Percentiles rank a stretch among this genome's conserved stretches.
Conservation (phyloP, 2,113 vertebrate genomes). For the Salvelinus fontinalis region DNA sequence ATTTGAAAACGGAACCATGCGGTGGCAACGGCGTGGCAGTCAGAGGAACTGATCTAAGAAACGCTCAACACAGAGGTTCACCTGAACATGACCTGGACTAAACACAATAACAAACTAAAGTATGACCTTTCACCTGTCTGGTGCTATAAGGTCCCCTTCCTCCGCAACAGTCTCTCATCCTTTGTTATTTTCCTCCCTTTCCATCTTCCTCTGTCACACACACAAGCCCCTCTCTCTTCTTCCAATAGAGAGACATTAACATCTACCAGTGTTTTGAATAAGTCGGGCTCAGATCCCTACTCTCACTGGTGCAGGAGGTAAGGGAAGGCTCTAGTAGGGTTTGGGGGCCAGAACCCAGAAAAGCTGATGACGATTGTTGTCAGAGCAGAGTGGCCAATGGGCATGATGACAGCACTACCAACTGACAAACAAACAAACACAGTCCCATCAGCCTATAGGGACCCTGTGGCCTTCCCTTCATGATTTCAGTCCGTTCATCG, state of each 20-base stretch:
- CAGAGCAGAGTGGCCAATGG: neutral
- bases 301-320: neutral
- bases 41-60: slow-evolving; percentile 4
- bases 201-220: slow-evolving; percentile 10
- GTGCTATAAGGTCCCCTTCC: slow-evolving; percentile 13
- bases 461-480: slow-evolving; percentile 18
- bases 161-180: neutral
- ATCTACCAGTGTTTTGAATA: no score
- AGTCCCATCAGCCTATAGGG: neutral
- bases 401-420: neutral
- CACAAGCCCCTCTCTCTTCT: neutral
- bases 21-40: neutral
- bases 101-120: slow-evolving; percentile 44
- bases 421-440: neutral
- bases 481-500: slow-evolving; percentile 36
- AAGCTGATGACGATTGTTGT: neutral
- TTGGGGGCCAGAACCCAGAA: neutral
- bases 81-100: slow-evolving; percentile 43
- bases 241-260: no score
- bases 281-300: no score
- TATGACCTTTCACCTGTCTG: slow-evolving; percentile 1
- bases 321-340: neutral
- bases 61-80: slow-evolving; percentile 40
- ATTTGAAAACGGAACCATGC: neutral
- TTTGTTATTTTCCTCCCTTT: neutral